A percentile compares a stretch with the other conserved stretches of the same genome.
Conservation (phyloP, 2,113 vertebrate genomes). For the Erythrocercus mccallii region DNA sequence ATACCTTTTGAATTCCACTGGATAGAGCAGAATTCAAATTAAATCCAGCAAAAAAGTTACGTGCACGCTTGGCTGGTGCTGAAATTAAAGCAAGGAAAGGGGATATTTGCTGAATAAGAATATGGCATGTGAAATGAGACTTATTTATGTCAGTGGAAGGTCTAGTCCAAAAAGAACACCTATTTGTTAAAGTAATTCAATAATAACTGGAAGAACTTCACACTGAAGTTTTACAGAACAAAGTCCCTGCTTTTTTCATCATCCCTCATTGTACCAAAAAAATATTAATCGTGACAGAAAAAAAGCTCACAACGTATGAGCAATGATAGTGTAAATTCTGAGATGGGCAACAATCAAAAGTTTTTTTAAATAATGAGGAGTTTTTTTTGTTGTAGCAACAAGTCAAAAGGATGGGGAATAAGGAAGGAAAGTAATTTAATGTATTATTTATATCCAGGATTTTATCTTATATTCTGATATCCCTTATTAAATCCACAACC, state of each 20-base stretch:
- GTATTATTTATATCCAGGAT: neutral
- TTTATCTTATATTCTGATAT: neutral
- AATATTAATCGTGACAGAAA: neutral
- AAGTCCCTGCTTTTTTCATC: neutral
- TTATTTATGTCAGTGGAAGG: neutral
- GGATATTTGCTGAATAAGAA: neutral
- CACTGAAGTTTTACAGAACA: neutral
- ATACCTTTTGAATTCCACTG: neutral
- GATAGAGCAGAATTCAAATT: neutral
- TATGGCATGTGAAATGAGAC: neutral
- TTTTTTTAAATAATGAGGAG: neutral
- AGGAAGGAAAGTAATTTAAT: neutral
- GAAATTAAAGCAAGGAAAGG: neutral
- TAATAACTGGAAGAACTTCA: neutral
- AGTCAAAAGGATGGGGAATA: neutral
- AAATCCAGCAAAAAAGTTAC: neutral
- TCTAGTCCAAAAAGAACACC: neutral
- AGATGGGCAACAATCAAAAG: neutral
- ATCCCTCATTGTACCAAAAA: neutral
- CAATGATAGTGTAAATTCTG: neutral
- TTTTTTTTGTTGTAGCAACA: neutral
- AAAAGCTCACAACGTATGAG: rapidly evolving
- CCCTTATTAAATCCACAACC: neutral
- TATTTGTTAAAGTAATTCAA: neutral
- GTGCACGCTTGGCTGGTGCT: neutral